phyloP scores from a whole-genome alignment of 1,140 invertebrate species.

The Dinoponera quadriceps region DNA sequence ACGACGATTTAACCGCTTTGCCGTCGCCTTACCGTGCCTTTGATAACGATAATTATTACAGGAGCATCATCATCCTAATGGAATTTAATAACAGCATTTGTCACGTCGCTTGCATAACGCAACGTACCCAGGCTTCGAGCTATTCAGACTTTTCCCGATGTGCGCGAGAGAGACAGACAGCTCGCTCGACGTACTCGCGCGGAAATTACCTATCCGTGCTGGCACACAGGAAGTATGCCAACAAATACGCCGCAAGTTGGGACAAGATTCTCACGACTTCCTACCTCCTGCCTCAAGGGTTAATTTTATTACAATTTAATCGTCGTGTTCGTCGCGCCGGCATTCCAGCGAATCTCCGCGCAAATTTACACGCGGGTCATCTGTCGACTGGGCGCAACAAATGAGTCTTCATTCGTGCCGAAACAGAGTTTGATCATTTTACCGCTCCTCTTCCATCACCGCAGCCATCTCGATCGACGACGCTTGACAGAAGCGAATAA shows the following conservation, averaged over 20 bases:
- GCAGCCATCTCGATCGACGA: no score
- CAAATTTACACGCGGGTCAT: slow-evolving; percentile 13
- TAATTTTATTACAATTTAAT: slow-evolving; percentile 34
- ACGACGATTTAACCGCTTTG: slow-evolving; percentile 64
- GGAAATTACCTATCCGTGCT: slow-evolving; percentile 1
- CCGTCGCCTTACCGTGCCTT: slow-evolving; percentile 42
- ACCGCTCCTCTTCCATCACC: no score
- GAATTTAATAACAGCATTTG: slow-evolving; percentile 68
- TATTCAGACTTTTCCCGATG: slow-evolving; percentile 42
- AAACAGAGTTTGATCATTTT: slow-evolving; percentile 11
- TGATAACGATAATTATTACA: slow-evolving; percentile 63
- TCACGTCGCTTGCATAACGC: slow-evolving; percentile 51
- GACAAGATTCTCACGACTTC: slow-evolving; percentile 10
- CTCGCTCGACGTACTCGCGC: neutral
- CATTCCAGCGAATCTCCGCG: slow-evolving; percentile 2
- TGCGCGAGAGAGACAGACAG: neutral
- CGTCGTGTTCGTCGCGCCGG: neutral
- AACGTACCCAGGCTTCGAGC: slow-evolving; percentile 21
- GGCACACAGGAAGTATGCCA: neutral
- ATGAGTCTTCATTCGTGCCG: neutral
- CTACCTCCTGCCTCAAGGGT: neutral
- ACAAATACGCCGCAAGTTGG: slow-evolving; percentile 2
- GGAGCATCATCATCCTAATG: slow-evolving; percentile 65
- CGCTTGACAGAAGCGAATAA: no score
- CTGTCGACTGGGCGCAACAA: slow-evolving; percentile 26